These are phyloP conservation scores for Peromyscus polionotus DNA, from an alignment of 2,113 vertebrate genomes.

Conservation along the genomic window DNA sequence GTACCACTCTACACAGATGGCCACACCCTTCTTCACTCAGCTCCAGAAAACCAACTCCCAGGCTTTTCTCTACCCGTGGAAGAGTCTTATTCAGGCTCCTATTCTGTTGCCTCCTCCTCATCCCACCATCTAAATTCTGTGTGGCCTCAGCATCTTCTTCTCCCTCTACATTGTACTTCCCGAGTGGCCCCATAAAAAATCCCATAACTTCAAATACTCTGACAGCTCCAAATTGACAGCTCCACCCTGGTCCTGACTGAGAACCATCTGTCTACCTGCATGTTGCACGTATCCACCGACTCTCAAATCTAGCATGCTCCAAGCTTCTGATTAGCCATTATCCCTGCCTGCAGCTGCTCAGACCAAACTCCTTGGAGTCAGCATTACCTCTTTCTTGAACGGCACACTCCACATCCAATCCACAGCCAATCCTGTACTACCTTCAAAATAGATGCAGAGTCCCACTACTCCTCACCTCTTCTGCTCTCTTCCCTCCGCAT, in stretches of 20 bases:
- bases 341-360: not conserved
- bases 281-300: not conserved
- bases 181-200: not conserved
- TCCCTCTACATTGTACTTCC: not conserved
- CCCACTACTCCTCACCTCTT: not conserved
- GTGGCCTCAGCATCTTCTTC: not conserved
- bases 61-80: not conserved
- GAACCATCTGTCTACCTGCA: not conserved
- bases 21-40: not conserved
- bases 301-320: not conserved
- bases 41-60: not conserved
- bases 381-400: not conserved
- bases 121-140: not conserved
- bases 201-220: not conserved
- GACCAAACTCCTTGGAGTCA: not conserved
- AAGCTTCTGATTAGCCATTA: not conserved
- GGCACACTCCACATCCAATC: not conserved
- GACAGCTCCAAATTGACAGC: not conserved
- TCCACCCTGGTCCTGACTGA: not conserved
- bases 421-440: not conserved
- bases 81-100: too few relatives aligned
- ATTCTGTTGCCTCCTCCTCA: not conserved
- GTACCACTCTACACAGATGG: not conserved
- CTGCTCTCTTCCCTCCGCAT: not conserved
- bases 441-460: not conserved